Evolutionary conservation across 37 sponge, comb jelly and placozoan species (phyloP), one percentile per base, ranked within the genome.

Genomic region (Corticium candelabrum): DNA sequence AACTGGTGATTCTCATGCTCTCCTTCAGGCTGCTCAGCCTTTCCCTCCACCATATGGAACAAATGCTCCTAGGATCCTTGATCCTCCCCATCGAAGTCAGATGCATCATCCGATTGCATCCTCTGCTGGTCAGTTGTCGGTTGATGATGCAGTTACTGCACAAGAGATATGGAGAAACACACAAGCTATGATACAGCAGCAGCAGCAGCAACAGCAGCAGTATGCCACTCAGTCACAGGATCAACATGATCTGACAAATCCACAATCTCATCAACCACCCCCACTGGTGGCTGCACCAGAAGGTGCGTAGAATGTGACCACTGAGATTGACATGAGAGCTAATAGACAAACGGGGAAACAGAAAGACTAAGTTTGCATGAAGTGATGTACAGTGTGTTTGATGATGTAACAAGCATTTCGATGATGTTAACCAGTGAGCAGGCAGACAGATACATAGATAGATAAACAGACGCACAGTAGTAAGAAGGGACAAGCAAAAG

Each of bases 171-270:
- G 62, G 62, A 11, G 62, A 11, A n/a, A n/a, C n/a, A 70, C 84
- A 2, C 87, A 86, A 74, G 35, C 43, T 56, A 76, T 76, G 5
- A 40, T 84, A 15, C 72, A 83, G 15, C 85, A 87, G 40, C 84
- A 81, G 40, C 72, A 83, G 11, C 87, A 86, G 39, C 83, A 85
- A 37, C 81, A 70, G 76, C 81, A 81, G 35, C 40, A 56, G 34
- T 40, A 76, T 27, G 62, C 15, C 62, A 27, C 21, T 50, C 62
- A 50, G 11, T 50, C 62, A 21, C 62, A 50, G 62, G 21, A 11
- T 11, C 15, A 21, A 50, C 11, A 11, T 11, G 62, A 50, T 50
- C 62, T 27, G 15, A 21, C 11, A 27, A 11, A 11, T 50, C 62
- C 62, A 11, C 62, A 11, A 21, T 21, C 21, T 50, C 15, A 27